phyloP scores from a whole-genome alignment of 37 sponge, comb jelly and placozoan genomes.

The Mnemiopsis leidyi region DNA sequence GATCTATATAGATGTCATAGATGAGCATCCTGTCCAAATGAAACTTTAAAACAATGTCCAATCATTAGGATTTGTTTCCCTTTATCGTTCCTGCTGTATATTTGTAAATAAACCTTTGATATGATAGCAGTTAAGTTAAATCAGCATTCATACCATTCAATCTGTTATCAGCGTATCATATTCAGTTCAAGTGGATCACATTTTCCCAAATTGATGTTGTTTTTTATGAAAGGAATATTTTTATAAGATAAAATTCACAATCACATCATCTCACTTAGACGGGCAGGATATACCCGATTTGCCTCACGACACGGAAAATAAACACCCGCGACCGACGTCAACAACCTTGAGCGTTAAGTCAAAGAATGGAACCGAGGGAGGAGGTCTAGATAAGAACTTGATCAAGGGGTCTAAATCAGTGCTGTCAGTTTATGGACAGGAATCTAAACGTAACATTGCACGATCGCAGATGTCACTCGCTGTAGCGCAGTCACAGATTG shows the following conservation, averaged over 20 bases:
- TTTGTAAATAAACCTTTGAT: not conserved
- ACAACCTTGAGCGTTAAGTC: not conserved
- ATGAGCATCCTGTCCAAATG: no score
- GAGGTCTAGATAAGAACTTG: no score
- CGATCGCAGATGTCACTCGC: not conserved
- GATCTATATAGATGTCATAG: no score
- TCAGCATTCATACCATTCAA: no score
- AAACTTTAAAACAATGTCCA: no score
- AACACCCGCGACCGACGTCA: not conserved
- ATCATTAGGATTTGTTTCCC: no score
- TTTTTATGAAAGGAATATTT: no score
- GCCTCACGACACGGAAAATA: not conserved
- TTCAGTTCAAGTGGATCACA: no score
- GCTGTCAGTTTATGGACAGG: not conserved
- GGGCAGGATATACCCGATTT: not conserved
- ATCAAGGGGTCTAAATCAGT: not conserved
- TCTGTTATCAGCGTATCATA: no score
- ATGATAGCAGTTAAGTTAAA: no score
- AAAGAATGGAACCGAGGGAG: not conserved
- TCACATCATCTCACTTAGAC: not conserved
- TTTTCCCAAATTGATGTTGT: no score
- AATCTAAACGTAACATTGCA: not conserved
- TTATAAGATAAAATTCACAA: not conserved
- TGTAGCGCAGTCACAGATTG: not conserved
- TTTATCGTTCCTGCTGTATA: not conserved